Evolutionary conservation across 2,888 invertebrate genomes (phyloP).

Genomic region (Criorhina ranunculi): DNA sequence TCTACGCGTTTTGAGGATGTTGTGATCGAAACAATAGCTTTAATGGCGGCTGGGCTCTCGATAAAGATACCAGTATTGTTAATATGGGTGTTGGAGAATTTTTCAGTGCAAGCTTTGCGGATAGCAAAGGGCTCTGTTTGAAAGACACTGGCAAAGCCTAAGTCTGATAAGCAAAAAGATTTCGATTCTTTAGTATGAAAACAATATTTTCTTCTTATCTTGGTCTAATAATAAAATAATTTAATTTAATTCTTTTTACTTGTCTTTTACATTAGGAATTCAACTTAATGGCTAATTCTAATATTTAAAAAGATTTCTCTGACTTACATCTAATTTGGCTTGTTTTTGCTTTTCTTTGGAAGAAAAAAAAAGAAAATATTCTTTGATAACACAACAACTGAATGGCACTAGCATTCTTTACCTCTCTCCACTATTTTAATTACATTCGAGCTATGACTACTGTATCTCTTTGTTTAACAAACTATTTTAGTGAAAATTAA

Average conservation of each 20-base stretch:
- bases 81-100: too few relatives aligned
- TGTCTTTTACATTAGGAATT: slow-evolving; percentile 77
- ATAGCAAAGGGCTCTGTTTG: too few relatives aligned
- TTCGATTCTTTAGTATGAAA: background rate
- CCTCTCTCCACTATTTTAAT: slow-evolving; percentile 37
- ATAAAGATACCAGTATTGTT: too few relatives aligned
- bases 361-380: slow-evolving; percentile 62
- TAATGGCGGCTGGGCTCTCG: too few relatives aligned
- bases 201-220: background rate
- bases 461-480: slow-evolving; percentile 14
- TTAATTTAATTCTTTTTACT: slow-evolving; percentile 66
- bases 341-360: slow-evolving; percentile 76
- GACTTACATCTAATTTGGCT: slow-evolving; percentile 75
- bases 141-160: too few relatives aligned
- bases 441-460: slow-evolving; percentile 68
- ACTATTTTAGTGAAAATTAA: slow-evolving; percentile 27
- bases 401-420: slow-evolving; percentile 72
- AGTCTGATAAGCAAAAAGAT: too few relatives aligned
- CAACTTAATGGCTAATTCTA: slow-evolving; percentile 64
- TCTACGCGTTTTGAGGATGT: too few relatives aligned
- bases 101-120: too few relatives aligned
- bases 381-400: slow-evolving; percentile 72
- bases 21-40: too few relatives aligned
- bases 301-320: slow-evolving; percentile 59
- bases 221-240: slow-evolving; percentile 72